Evolutionary conservation across 2,113 vertebrate species (phyloP).

Genomic region (Bos indicus): DNA sequence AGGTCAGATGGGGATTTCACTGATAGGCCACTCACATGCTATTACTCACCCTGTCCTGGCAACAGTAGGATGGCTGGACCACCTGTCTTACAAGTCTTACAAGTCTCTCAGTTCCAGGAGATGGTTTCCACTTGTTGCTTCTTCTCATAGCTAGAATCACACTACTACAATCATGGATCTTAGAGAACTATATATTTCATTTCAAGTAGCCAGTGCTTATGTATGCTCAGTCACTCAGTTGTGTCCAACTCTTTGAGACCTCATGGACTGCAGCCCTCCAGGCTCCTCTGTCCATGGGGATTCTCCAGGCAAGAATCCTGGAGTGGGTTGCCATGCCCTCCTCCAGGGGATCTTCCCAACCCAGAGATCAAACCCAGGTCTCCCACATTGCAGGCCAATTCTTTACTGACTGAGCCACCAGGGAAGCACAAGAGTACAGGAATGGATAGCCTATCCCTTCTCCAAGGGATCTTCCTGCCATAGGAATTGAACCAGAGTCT

Average conservation of each 20-base stretch:
- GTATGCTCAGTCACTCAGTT: fast-evolving
- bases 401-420: neutral
- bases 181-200: neutral
- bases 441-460: neutral
- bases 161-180: neutral
- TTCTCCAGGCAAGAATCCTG: neutral
- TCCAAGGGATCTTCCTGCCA: fast-evolving
- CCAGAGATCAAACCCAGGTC: fast-evolving
- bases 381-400: fast-evolving
- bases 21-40: neutral
- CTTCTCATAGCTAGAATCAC: neutral
- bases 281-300: neutral
- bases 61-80: neutral
- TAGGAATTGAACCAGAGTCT: neutral
- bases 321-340: neutral
- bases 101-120: neutral
- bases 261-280: neutral
- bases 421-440: fast-evolving
- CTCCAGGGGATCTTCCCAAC: neutral
- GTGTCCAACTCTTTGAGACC: neutral
- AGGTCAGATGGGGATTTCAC: neutral
- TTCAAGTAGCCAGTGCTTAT: neutral
- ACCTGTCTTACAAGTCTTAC: neutral
- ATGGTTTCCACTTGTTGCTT: neutral
- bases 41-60: neutral